Conservation (phyloP, 1,140 invertebrate genomes). For the Zaprionus kolodkinae region DNA sequence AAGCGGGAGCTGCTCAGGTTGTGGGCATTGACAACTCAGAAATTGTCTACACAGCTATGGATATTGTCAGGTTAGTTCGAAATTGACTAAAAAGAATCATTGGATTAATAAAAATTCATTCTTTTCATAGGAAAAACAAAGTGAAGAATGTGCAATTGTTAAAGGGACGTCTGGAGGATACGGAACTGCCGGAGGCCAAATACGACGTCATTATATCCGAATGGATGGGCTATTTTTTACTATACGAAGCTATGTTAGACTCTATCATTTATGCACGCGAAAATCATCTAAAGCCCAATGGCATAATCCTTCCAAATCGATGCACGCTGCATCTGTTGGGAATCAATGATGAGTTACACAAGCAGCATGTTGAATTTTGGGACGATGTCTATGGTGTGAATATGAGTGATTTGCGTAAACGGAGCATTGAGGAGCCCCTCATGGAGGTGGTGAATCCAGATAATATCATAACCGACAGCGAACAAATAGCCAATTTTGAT, state of each 20-base stretch:
- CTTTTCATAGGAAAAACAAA: slow-evolving; percentile 87
- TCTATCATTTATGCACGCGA: slow-evolving; percentile 96
- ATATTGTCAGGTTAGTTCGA: slow-evolving; percentile 88
- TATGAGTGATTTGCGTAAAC: slow-evolving; percentile 96
- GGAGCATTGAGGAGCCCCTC: slow-evolving; percentile 94
- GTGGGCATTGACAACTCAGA: slow-evolving; percentile 97
- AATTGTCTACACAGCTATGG: slow-evolving; percentile 92
- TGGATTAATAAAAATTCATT: not conserved
- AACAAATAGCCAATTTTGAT: slow-evolving; percentile 89
- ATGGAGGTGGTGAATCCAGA: slow-evolving; percentile 93
- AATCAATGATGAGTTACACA: slow-evolving; percentile 92
- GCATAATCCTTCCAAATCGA: slow-evolving; percentile 93
- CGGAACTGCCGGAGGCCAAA: slow-evolving; percentile 90
- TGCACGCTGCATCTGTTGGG: slow-evolving; percentile 95
- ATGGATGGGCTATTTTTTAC: slow-evolving; percentile 99
- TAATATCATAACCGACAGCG: slow-evolving; percentile 90
- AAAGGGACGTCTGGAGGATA: slow-evolving; percentile 95
- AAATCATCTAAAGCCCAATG: slow-evolving; percentile 90
- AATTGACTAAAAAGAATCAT: not conserved
- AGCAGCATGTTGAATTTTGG: slow-evolving; percentile 94
- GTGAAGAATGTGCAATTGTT: slow-evolving; percentile 87
- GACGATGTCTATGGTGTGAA: slow-evolving; percentile 98
- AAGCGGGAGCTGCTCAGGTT: slow-evolving; percentile 95
- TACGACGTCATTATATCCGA: slow-evolving; percentile 99
- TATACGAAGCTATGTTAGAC: slow-evolving; percentile 99